Conservation (phyloP, 2,797 vertebrate species). For the Choloepus didactylus region DNA sequence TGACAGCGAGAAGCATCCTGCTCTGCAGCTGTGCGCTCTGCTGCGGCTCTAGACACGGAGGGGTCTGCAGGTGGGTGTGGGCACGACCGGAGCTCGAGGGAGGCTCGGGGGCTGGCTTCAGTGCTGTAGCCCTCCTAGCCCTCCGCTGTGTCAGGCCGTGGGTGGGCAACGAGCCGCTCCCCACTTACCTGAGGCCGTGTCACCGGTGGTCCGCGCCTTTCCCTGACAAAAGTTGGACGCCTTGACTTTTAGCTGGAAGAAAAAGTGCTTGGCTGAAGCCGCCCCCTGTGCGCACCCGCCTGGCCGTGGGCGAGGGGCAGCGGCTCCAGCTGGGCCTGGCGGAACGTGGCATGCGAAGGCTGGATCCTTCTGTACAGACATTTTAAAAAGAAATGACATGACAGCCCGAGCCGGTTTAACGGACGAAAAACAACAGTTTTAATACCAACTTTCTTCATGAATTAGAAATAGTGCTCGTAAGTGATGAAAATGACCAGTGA, state of each 20-base stretch:
- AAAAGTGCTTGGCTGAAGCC: rapidly evolving
- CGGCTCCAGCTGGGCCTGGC: no score
- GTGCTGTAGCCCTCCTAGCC: no score
- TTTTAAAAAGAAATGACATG: conserved; percentile 86
- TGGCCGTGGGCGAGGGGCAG: no score
- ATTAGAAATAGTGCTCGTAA: conserved; percentile 96
- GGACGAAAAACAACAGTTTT: conserved; percentile 92
- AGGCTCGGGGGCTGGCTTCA: not conserved
- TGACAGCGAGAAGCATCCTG: not conserved
- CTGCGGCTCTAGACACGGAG: rapidly evolving
- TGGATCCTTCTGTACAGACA: conserved; percentile 85
- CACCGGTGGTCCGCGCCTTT: not conserved
- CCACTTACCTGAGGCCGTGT: not conserved
- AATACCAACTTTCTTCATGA: conserved; percentile 95
- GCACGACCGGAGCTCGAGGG: rapidly evolving
- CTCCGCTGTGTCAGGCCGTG: rapidly evolving
- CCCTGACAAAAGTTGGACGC: rapidly evolving
- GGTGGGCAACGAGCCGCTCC: no score
- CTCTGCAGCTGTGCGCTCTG: not conserved
- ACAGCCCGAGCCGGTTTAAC: conserved; percentile 86
- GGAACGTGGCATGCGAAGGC: no score
- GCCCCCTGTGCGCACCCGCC: rapidly evolving
- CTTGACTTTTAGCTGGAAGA: not conserved
- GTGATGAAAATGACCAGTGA: conserved; percentile 94
- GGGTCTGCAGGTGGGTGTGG: not conserved